A percentile compares a stretch with the other conserved stretches of the same genome.
These are phyloP conservation scores for Xenotilapia leptura DNA, from an alignment of 2,113 vertebrate genomes.

Conservation along the genomic window DNA sequence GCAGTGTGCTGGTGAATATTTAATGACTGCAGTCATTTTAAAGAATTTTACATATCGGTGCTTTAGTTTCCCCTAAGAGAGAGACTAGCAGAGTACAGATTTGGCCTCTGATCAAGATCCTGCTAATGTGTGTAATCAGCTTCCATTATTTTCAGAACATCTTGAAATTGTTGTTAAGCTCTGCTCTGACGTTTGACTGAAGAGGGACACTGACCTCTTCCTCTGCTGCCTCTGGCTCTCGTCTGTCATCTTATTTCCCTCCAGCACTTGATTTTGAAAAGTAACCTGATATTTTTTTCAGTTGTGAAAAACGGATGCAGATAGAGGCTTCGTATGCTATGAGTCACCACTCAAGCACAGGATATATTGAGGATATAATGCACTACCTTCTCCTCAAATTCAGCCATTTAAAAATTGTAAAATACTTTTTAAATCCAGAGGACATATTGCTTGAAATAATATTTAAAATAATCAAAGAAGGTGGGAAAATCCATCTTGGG, in stretches of 20 bases:
- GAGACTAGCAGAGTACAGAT: neutral
- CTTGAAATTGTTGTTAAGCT: neutral
- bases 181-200: neutral
- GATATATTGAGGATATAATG: neutral
- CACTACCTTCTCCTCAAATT: neutral
- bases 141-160: neutral
- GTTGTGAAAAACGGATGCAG: neutral
- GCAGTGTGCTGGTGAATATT: slow-evolving; percentile 60
- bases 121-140: slow-evolving; percentile 10
- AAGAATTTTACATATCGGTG: slow-evolving; percentile 41
- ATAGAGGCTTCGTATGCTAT: neutral
- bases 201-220: neutral
- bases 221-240: neutral
- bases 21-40: slow-evolving; percentile 60
- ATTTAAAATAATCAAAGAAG: neutral
- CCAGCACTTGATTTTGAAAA: neutral
- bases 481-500: neutral
- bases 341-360: slow-evolving; percentile 18
- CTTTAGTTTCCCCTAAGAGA: slow-evolving; percentile 49
- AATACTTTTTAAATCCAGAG: neutral
- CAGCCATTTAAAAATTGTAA: neutral
- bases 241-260: neutral
- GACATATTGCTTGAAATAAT: neutral
- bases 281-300: neutral
- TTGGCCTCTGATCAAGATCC: neutral